Base-by-base conservation (phyloP, 2,113 vertebrate species). In the Thalassoma bifasciatum region DNA sequence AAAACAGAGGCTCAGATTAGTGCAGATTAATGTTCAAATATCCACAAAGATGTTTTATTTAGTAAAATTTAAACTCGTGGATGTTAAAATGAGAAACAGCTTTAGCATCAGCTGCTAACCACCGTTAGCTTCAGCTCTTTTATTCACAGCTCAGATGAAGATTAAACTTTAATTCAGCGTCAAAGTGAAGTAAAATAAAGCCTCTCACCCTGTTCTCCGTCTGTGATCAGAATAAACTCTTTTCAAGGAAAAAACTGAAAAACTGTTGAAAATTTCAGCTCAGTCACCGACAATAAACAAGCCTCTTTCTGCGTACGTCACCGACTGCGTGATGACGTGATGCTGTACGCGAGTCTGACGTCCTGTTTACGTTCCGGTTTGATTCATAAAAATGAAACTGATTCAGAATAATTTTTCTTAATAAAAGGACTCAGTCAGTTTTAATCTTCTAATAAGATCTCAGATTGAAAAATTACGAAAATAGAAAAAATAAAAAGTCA, bases 291-390 rank as follows among this genome's bases (percentile, higher is more conserved):
- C 54, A 74, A 69, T 54, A n/a, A 71, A 73, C 58, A 65, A 46
- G 61, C 19, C 3, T 10, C 2, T 19, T 54, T 1, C 0, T 30
- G 4, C 23, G 50, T 38, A 49, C 23, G 2, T 47, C 22, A 17
- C 21, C 9, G 13, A 3, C 3, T 79, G 58, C 88, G 87, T 59
- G 46, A 81, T 83, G 63, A 88, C 84, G 79, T 74, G 3, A n/a
- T n/a, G 9, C 0, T 0, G 1, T 1, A 36, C 42, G 4, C 24
- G 16, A 3, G 22, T 0, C 50, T 36, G 0, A 67, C 44, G 71
- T 79, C 72, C 75, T 36, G n/a, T 34, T 36, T 64, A 4, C 26
- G 5, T 13, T 47, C 8, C 8, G 1, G 16, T 4, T 58, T 22
- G 17, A 34, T 10, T 23, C 17, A 12, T 5, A 9, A 9, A 10